These are phyloP conservation scores for Matsumurasca onukii DNA, from an alignment of 1,140 invertebrate genomes.

Conservation along the genomic window DNA sequence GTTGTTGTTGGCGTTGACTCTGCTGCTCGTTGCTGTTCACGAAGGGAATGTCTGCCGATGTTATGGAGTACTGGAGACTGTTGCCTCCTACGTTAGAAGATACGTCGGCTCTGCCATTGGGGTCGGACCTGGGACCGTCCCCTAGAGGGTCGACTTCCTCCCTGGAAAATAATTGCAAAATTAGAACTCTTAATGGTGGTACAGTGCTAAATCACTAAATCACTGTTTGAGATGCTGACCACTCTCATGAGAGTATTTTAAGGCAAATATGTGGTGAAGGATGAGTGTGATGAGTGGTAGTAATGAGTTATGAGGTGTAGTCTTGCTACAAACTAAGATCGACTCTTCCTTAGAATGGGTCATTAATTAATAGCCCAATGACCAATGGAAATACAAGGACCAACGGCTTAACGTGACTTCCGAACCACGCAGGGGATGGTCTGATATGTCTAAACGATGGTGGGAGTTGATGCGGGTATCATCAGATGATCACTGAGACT, in stretches of 20 bases:
- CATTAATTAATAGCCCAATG: no score
- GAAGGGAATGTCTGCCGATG: constrained; percentile 43
- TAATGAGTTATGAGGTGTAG: constrained; percentile 14
- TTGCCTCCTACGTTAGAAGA: constrained; percentile 44
- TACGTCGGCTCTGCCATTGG: constrained; percentile 52
- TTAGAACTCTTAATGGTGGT: background rate
- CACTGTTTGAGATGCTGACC: background rate
- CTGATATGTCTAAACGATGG: no score
- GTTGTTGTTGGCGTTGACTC: no score
- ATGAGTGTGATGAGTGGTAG: constrained; percentile 19
- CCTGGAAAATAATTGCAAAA: constrained; percentile 40
- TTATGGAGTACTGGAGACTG: constrained; percentile 48
- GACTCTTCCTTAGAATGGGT: no score
- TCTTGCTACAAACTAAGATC: background rate
- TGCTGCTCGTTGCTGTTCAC: constrained; percentile 3
- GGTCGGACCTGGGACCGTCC: constrained; percentile 51
- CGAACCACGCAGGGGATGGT: no score
- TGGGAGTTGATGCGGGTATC: no score
- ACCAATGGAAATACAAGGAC: no score
- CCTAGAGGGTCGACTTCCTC: constrained; percentile 52
- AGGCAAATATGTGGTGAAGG: background rate
- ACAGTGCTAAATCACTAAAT: background rate
- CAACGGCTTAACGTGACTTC: no score
- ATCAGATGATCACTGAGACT: no score
- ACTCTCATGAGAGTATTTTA: constrained; percentile 19